These are phyloP conservation scores for Harpegnathos saltator DNA, from an alignment of 1,140 invertebrate species.

Conservation along the genomic window DNA sequence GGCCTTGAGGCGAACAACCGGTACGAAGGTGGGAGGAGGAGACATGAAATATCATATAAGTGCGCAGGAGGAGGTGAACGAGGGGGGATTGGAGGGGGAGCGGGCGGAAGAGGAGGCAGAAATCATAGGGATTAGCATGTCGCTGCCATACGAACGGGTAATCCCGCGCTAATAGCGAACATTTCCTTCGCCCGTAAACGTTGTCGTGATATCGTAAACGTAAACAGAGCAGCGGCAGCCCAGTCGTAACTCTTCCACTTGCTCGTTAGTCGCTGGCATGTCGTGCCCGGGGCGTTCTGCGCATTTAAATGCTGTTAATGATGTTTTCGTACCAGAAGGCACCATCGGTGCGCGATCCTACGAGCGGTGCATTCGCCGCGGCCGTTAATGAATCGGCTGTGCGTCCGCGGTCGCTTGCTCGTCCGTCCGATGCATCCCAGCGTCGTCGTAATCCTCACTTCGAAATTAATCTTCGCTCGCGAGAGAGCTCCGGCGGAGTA, in stretches of 20 bases:
- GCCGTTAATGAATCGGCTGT: slow-evolving; percentile 44
- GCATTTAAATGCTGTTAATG: slow-evolving; percentile 79
- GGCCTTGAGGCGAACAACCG: slow-evolving; percentile 51
- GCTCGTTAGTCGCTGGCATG: slow-evolving; percentile 78
- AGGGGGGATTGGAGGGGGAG: not conserved
- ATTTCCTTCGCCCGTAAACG: slow-evolving; percentile 76
- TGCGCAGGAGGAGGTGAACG: slow-evolving; percentile 8
- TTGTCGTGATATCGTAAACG: slow-evolving; percentile 76
- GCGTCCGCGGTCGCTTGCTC: not conserved
- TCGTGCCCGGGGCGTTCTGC: slow-evolving; percentile 67
- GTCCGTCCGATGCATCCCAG: slow-evolving; percentile 6
- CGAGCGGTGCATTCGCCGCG: slow-evolving; percentile 1
- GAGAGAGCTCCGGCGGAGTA: no score
- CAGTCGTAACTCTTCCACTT: slow-evolving; percentile 75
- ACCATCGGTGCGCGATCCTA: not conserved
- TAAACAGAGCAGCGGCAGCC: slow-evolving; percentile 72
- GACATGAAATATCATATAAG: slow-evolving; percentile 60
- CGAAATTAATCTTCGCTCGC: slow-evolving; percentile 23
- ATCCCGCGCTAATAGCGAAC: slow-evolving; percentile 76
- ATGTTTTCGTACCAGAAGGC: slow-evolving; percentile 73
- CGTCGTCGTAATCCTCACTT: not conserved
- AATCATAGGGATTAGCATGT: slow-evolving; percentile 77
- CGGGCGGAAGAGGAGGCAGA: slow-evolving; percentile 48
- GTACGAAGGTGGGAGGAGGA: slow-evolving; percentile 59
- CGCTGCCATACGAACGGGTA: slow-evolving; percentile 71